These are phyloP conservation scores for Ectemnius continuus DNA, from an alignment of 2,888 invertebrate genomes.

Conservation along the genomic window DNA sequence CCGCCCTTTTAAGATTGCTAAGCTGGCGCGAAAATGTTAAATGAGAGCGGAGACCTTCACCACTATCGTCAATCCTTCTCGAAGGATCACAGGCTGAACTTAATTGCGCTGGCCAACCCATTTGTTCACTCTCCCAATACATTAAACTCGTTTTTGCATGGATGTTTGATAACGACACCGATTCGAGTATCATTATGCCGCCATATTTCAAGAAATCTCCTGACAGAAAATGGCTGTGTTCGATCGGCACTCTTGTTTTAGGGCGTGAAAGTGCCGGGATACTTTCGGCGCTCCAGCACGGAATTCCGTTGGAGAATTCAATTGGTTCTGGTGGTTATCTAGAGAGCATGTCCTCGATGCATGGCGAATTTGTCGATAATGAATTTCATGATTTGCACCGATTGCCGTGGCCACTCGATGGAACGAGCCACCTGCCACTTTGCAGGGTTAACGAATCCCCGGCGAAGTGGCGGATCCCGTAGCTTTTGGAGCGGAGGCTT, in stretches of 20 bases:
- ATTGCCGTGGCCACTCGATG: conserved; percentile 27
- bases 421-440: conserved; percentile 57
- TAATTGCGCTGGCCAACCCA: not conserved
- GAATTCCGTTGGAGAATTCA: no score
- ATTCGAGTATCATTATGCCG: no score
- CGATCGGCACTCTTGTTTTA: no score
- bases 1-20: conserved; percentile 34
- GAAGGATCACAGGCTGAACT: not conserved
- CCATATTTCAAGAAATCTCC: no score
- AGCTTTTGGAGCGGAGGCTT: conserved; percentile 29
- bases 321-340: no score
- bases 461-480: conserved; percentile 39
- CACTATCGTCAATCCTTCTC: conserved; percentile 14
- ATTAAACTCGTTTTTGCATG: no score
- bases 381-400: conserved; percentile 18
- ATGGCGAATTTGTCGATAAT: conserved; percentile 3
- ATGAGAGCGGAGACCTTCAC: conserved; percentile 28
- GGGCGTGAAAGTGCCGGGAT: no score
- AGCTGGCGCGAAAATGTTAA: conserved; percentile 49
- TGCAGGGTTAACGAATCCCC: conserved; percentile 57
- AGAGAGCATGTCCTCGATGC: not conserved
- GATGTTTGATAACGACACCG: no score
- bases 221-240: no score
- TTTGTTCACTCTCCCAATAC: no score
- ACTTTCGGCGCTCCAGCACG: no score